Conservation (phyloP, 23 tunicate genomes). For the Trididemnum nubilum region DNA sequence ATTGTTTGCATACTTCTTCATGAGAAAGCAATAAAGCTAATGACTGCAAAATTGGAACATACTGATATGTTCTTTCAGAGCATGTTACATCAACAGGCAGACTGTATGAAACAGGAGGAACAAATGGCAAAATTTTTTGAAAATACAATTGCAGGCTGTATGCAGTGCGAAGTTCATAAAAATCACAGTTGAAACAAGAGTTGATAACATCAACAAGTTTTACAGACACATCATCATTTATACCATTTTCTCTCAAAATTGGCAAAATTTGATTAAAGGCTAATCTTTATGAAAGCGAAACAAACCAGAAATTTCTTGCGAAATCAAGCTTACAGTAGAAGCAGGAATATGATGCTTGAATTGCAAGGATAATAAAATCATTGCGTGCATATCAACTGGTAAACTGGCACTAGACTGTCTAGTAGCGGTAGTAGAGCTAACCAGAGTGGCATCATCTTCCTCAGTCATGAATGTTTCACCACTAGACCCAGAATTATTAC, state of each 20-base stretch:
- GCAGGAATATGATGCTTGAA: conserved; percentile 1
- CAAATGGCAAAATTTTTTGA: not conserved
- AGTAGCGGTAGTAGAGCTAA: too few species aligned
- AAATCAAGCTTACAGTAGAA: not conserved
- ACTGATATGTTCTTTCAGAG: not conserved
- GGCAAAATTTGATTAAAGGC: too few species aligned
- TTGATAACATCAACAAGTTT: not conserved
- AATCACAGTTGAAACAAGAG: not conserved
- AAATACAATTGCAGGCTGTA: not conserved
- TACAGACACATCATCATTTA: not conserved
- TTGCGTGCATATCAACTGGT: not conserved
- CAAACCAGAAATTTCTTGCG: not conserved
- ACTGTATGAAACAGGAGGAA: conserved; percentile 1
- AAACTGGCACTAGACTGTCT: too few species aligned
- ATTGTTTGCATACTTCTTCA: conserved; percentile 11
- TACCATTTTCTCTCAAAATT: not conserved
- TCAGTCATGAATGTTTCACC: too few species aligned
- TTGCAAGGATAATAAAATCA: not conserved
- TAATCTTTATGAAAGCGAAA: not conserved
- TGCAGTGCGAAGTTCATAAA: not conserved
- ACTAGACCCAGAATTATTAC: too few species aligned
- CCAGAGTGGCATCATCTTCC: too few species aligned
- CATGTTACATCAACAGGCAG: not conserved
- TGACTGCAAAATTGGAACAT: conserved; percentile 23
- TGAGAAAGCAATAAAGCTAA: conserved; percentile 10